Evolutionary conservation across 1,140 invertebrate species (phyloP), one percentile per base, ranked within the genome.

Genomic region (Anagrus nilaparvatae): DNA sequence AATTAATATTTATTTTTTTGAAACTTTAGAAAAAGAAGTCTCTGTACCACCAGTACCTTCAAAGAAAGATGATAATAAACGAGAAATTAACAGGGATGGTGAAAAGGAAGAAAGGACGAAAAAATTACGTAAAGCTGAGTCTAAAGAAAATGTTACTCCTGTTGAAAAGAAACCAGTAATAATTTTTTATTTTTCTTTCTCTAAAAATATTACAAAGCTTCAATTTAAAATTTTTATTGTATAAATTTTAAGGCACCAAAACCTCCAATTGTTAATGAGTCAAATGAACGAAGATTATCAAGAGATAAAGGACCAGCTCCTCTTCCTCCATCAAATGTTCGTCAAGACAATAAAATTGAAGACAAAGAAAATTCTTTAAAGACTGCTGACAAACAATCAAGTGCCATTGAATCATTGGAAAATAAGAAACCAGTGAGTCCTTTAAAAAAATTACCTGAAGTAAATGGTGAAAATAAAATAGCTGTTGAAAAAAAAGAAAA

Each of bases 281-380:
- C 47, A 12, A 63, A 32, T 24, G 66, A 69, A 38, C 59, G 62
- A 40, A 55, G 60, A 53, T 43, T 57, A 43, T 68, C 67, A 25
- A 59, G 66, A 43, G 72, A 74, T 35, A 76, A 76, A 49, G 72
- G 72, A 21, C 71, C 71, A 19, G 68, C 73, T 14, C 71, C 73
- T 37, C 63, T 61, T 44, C 70, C 71, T 31, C 67, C 69, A 40
- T 55, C 63, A 0, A 47, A 58, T 35, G 42, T 36, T 17, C 53
- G 60, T 20, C 60, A 60, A 43, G 59, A 64, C 18, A 64, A 51
- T 17, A 60, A 54, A 47, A 43, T 35, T 9, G 62, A 65, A 2
- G 62, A 61, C 2, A 55, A 53, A 40, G 55, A 65, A 39, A 61
- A 50, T 29, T 20, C 42, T 38, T 34, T 50, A 12, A 60, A 61